Evolutionary conservation across 2,797 vertebrate species (phyloP), one percentile per base, ranked within the genome.

Genomic region (Sebastes trivittatus): DNA sequence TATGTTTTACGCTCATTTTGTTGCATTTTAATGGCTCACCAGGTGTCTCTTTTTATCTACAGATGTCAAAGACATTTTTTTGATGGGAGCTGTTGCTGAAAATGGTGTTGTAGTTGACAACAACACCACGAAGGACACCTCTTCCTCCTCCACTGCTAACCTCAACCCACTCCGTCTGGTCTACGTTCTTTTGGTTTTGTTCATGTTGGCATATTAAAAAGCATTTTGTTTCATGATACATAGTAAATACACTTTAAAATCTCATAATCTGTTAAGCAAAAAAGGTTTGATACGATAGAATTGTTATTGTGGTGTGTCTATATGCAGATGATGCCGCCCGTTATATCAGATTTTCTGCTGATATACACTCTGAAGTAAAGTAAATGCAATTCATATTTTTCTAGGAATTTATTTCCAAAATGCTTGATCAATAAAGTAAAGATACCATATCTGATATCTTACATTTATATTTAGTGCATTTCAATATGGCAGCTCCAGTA

Each of bases 21-120:
- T 36, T 42, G 5, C 9, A 36, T 59, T 59, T 56, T n/a, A 7
- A 42, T n/a, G 13, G 2, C 2, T 55, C 22, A 52, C 34, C 11
- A 46, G 1, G 46, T 1, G 3, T 67, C 11, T 63, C 2, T 34
- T 13, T 74, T 1, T 75, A 58, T 9, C 29, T 32, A 61, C 5
- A 61, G 59, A 16, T 16, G 10, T 0, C 0, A 46, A 16, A 46
- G 42, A 46, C 42, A 46, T 46, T 46, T 46, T 3, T 0, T 0
- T 16, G 42, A 46, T 18, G 6, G 0, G 42, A 46, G 14, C 42
- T 42, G 38, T 42, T 38, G 0, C 36, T 54, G 49, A 49, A 16
- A 18, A 49, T 20, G 7, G 18, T 20, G 18, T 20, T 52, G 46
- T 0, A n/a, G 8, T 0, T 54, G n/a, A 54, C 18, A 32, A 32